Percentiles rank a stretch among this genome's conserved stretches.
phyloP scores from a whole-genome alignment of 1,140 invertebrate genomes.

The Drosophila rhopaloa region DNA sequence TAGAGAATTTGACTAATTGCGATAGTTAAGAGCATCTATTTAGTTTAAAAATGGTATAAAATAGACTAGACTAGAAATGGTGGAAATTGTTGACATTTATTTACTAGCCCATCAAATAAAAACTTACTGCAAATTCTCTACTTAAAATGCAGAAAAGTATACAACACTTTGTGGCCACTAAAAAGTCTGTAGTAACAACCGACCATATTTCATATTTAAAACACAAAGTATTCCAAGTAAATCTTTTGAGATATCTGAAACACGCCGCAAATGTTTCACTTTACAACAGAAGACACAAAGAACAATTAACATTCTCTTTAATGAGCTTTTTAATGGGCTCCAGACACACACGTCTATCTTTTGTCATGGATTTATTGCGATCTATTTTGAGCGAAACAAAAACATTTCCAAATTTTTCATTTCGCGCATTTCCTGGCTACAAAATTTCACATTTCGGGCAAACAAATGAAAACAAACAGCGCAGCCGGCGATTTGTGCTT shows the following conservation, averaged over 20 bases:
- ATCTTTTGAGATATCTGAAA: constrained; percentile 8
- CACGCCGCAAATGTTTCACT: constrained; percentile 18
- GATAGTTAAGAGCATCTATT: no score
- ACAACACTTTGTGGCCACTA: not conserved
- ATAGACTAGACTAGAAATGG: no score
- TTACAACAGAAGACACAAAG: constrained; percentile 41
- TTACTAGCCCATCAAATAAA: no score
- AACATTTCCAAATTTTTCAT: constrained; percentile 41
- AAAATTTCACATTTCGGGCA: constrained; percentile 46
- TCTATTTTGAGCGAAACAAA: constrained; percentile 43
- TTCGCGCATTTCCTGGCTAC: constrained; percentile 24
- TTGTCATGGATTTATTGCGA: constrained; percentile 44
- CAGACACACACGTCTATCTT: constrained; percentile 39
- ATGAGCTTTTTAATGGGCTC: constrained; percentile 42
- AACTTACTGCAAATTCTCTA: no score
- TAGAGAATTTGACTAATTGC: no score
- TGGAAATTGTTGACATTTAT: no score
- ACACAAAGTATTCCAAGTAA: not conserved
- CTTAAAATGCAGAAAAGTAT: not conserved
- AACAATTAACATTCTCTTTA: constrained; percentile 44
- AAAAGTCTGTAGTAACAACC: not conserved
- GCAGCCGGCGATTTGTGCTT: constrained; percentile 49
- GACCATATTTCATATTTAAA: not conserved
- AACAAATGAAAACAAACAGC: constrained; percentile 73
- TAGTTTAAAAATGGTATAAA: no score